Percentiles rank a stretch among this genome's conserved stretches.
Conservation (phyloP, 2,797 vertebrate genomes). For the Phrynocephalus forsythii region DNA sequence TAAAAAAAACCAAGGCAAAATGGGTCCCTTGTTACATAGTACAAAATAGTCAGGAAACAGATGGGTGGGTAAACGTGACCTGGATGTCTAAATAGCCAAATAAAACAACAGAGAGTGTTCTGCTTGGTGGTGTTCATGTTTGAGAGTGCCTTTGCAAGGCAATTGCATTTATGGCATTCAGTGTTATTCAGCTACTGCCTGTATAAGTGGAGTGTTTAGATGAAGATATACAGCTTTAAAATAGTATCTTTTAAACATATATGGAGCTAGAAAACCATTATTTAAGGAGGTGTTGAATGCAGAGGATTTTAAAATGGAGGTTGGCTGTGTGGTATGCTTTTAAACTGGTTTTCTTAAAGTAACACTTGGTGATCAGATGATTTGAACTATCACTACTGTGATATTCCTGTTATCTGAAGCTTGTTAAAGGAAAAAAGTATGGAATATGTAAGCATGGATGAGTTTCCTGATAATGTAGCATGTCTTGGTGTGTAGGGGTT, state of each 20-base stretch:
- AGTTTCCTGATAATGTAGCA: slow-evolving; percentile 74
- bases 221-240: slow-evolving; percentile 74
- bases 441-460: slow-evolving; percentile 75
- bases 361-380: slow-evolving; percentile 56
- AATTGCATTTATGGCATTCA: slow-evolving; percentile 70
- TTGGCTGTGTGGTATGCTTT: slow-evolving; percentile 56
- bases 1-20: neutral
- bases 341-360: slow-evolving; percentile 68
- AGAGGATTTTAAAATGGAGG: slow-evolving; percentile 47
- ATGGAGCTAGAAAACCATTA: slow-evolving; percentile 64
- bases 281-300: slow-evolving; percentile 51
- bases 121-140: slow-evolving; percentile 75
- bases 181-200: slow-evolving; percentile 71
- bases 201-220: slow-evolving; percentile 72
- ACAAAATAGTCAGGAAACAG: slow-evolving; percentile 73
- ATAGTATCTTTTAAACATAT: slow-evolving; percentile 40
- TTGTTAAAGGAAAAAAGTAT: slow-evolving; percentile 57
- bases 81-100: slow-evolving; percentile 74
- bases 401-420: slow-evolving; percentile 59
- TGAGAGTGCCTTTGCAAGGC: slow-evolving; percentile 71
- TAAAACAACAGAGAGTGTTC: slow-evolving; percentile 67
- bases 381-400: slow-evolving; percentile 64
- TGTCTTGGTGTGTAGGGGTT: slow-evolving; percentile 73
- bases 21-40: slow-evolving; percentile 70
- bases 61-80: slow-evolving; percentile 71